phyloP scores from a whole-genome alignment of 2,797 vertebrate species.

The Poecilia picta region DNA sequence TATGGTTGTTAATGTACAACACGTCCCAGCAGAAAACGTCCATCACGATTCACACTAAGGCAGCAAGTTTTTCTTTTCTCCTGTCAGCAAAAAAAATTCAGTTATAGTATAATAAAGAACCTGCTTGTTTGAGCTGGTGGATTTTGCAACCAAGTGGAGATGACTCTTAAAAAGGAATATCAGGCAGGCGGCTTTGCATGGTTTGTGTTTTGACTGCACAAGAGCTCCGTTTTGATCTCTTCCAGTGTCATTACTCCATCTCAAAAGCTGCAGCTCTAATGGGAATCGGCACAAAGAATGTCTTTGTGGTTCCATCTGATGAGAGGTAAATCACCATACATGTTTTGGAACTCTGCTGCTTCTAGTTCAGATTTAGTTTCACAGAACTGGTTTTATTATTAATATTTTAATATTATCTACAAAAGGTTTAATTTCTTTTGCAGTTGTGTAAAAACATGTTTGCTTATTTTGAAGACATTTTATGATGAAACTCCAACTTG shows the following conservation, averaged over 20 bases:
- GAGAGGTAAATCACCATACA: constrained; percentile 73
- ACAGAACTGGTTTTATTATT: not conserved
- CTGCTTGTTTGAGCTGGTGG: not conserved
- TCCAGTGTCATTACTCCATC: constrained; percentile 87
- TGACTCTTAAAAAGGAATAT: not conserved
- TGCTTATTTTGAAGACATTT: not conserved
- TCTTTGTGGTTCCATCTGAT: constrained; percentile 84
- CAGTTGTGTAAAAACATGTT: not conserved
- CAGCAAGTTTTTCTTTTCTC: not conserved
- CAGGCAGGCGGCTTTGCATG: not conserved
- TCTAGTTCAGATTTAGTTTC: not conserved
- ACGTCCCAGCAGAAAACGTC: not conserved
- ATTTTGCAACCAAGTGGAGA: not conserved
- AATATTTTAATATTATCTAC: not conserved
- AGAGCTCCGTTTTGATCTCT: constrained; percentile 4
- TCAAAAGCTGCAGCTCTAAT: constrained; percentile 87
- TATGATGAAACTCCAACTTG: no score
- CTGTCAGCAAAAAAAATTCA: not conserved
- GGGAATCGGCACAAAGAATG: constrained; percentile 85
- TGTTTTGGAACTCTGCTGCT: not conserved
- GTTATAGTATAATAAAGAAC: not conserved
- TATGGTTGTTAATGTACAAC: constrained; percentile 41
- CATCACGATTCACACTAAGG: not conserved
- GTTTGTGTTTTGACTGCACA: not conserved
- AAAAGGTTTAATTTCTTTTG: not conserved